These are phyloP conservation scores for Polypedilum vanderplanki DNA, from an alignment of 1,140 invertebrate genomes.

Conservation along the genomic window DNA sequence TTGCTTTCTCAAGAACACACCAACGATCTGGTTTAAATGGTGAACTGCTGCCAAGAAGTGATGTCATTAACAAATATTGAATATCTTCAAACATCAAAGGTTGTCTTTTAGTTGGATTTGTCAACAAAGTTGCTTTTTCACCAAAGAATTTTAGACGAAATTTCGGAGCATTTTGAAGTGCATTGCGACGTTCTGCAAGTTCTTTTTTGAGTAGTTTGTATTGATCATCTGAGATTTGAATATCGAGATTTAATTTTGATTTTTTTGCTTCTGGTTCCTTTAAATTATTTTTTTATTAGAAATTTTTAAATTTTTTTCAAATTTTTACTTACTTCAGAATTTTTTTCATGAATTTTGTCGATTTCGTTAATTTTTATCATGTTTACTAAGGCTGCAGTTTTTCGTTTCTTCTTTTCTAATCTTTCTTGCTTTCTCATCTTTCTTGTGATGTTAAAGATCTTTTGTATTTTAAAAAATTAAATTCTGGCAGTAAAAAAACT, in stretches of 20 bases:
- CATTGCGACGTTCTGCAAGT: constrained; percentile 50
- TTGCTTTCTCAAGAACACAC: constrained; percentile 70
- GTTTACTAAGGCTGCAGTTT: constrained; percentile 54
- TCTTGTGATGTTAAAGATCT: neutral
- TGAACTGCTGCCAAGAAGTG: constrained; percentile 62
- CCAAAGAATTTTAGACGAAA: constrained; percentile 55
- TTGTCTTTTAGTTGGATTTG: constrained; percentile 50
- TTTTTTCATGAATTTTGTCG: constrained; percentile 37
- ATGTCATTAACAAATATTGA: constrained; percentile 72
- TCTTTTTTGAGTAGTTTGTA: constrained; percentile 50
- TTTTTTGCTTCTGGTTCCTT: constrained; percentile 28
- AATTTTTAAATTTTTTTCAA: neutral
- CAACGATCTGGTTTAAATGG: constrained; percentile 63
- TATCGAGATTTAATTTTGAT: constrained; percentile 32
- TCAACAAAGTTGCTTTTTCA: constrained; percentile 51
- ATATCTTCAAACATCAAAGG: constrained; percentile 75
- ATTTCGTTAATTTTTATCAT: constrained; percentile 55
- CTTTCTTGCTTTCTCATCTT: constrained; percentile 46
- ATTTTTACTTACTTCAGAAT: neutral
- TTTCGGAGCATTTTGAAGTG: constrained; percentile 48
- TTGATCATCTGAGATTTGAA: constrained; percentile 46
- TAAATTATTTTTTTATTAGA: constrained; percentile 29
- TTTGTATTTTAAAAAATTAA: no score
- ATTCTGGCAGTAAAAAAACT: no score
- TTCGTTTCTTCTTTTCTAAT: constrained; percentile 56